phyloP scores from a whole-genome alignment of 2,113 vertebrate genomes.

The Chlamydotis undulata region DNA sequence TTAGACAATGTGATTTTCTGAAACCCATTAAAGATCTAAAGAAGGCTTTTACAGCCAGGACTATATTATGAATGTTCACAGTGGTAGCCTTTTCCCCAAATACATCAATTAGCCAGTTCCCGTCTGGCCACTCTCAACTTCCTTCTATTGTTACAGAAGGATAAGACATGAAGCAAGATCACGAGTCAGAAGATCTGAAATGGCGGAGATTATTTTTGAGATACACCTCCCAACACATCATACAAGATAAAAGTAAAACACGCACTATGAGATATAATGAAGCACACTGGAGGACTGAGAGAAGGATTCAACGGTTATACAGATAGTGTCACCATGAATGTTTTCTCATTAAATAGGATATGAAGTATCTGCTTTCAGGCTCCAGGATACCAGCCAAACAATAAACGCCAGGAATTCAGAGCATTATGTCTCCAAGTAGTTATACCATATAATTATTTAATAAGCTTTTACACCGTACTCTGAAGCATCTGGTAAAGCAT shows the following conservation, averaged over 20 bases:
- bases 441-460: neutral
- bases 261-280: accelerated
- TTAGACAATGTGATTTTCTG: neutral
- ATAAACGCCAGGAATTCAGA: neutral
- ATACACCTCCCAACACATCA: neutral
- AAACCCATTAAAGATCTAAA: neutral
- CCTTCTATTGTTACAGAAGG: neutral
- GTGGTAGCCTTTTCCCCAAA: neutral
- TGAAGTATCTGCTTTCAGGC: neutral
- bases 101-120: neutral
- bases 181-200: neutral
- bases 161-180: neutral
- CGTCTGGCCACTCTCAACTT: neutral
- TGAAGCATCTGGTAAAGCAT: neutral
- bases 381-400: neutral
- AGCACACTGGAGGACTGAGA: neutral
- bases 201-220: neutral
- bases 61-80: neutral
- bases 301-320: neutral
- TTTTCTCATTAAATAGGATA: neutral
- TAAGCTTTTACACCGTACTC: neutral
- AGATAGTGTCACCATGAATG: neutral
- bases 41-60: neutral
- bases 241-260: neutral
- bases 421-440: neutral